Evolutionary conservation across 1,140 invertebrate genomes (phyloP).

Genomic region (Zaprionus ornatus): DNA sequence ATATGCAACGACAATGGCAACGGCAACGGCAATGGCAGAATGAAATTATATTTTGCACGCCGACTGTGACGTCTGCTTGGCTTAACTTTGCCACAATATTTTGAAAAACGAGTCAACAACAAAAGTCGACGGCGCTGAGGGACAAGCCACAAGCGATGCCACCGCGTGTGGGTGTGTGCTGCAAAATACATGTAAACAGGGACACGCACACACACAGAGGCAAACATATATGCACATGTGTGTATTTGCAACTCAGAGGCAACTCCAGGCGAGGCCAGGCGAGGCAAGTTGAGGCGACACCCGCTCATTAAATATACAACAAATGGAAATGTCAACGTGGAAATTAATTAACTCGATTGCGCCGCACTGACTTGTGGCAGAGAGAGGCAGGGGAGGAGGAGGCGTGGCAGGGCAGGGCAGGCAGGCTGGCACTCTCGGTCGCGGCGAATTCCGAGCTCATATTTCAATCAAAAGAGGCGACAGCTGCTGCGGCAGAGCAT

Average conservation of each 20-base stretch:
- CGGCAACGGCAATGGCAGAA: conserved; percentile 55
- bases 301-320: conserved; percentile 78
- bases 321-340: conserved; percentile 77
- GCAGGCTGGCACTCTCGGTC: conserved; percentile 17
- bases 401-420: neutral
- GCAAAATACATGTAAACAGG: conserved; percentile 28
- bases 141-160: conserved; percentile 23
- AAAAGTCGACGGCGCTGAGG: conserved; percentile 2
- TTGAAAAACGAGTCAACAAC: conserved; percentile 35
- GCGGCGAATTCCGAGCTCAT: conserved; percentile 58
- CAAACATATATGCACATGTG: conserved; percentile 32
- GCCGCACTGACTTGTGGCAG: conserved; percentile 46
- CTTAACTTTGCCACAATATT: conserved; percentile 54
- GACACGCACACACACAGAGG: neutral
- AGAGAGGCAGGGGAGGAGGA: neutral
- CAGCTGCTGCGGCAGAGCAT: conserved; percentile 68
- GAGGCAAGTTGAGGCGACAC: conserved; percentile 27
- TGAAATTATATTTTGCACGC: conserved; percentile 65
- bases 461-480: conserved; percentile 81
- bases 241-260: conserved; percentile 15
- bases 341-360: conserved; percentile 79
- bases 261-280: conserved; percentile 3
- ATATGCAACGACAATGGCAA: conserved; percentile 61
- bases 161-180: conserved; percentile 13
- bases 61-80: conserved; percentile 24